Evolutionary conservation across 1,140 invertebrate genomes (phyloP), one percentile per base, ranked within the genome.

Genomic region (Drosophila micromelanica): DNA sequence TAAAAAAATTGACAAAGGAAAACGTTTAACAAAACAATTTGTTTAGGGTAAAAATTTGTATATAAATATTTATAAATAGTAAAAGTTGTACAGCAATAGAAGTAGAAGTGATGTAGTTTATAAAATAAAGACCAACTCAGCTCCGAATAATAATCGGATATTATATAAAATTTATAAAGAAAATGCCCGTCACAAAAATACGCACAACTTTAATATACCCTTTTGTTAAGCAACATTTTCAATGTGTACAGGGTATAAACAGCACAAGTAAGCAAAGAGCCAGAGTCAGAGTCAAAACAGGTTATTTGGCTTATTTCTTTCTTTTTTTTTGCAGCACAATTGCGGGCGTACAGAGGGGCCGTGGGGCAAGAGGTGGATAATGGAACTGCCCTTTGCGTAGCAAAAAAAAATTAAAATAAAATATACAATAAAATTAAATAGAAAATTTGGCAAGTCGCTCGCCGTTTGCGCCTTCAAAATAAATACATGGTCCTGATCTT

Each of bases 231-330:
- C 15, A 27, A 6, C n/a, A n/a, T 27, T 6, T 5, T 6, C 32
- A 7, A 35, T 8, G 2, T 4, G 2, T 40, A 23, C 11, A 55
- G 52, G 52, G 52, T 40, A 55, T 55, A 38, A 70, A 63, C 59
- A 70, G 80, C 80, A 84, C 54, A 64, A 43, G 38, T 61, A 52
- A 59, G 61, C 1, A 55, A 54, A 45, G 60, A 48, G 51, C 17
- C 45, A 49, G 54, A 51, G 23, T n/a, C 52, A 52, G 38, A 68
- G 49, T 42, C 49, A 40, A 40, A 72, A 72, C 69, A 57, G 69
- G 69, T 72, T 72, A 59, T 70, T 67, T 72, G 46, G 46, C 62
- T 45, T 30, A 37, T 42, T 52, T 9, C 8, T 35, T 56, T 55
- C 23, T 65, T 30, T 27, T 13, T 40, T 59, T 63, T 70, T 55